Conservation (phyloP, 2,888 invertebrate species). For the Epistrophella euchroma region DNA sequence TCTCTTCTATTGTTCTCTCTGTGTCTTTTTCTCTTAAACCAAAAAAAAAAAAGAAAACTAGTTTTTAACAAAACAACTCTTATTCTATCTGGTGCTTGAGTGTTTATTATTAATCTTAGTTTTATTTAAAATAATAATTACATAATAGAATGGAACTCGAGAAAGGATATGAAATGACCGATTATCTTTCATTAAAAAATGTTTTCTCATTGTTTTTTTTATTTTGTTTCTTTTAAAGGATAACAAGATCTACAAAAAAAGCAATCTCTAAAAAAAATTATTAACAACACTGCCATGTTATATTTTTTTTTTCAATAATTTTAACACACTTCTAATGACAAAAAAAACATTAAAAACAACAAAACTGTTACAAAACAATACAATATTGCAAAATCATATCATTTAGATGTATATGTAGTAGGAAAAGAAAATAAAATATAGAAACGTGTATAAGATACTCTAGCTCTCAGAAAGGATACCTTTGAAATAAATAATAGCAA, state of each 20-base stretch:
- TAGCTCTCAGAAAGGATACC: conserved; percentile 63
- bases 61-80: conserved; percentile 60
- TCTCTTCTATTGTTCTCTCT: conserved; percentile 76
- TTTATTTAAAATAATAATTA: conserved; percentile 30
- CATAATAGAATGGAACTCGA: conserved; percentile 52
- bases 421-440: conserved; percentile 59
- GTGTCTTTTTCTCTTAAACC: conserved; percentile 76
- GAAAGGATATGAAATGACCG: conserved; percentile 45
- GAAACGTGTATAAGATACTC: conserved; percentile 75
- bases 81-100: conserved; percentile 76
- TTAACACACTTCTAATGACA: conserved; percentile 49
- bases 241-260: conserved; percentile 39
- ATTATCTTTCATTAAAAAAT: conserved; percentile 11
- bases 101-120: conserved; percentile 63
- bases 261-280: conserved; percentile 36
- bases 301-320: conserved; percentile 42
- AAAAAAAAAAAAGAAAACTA: conserved; percentile 52
- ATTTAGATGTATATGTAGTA: conserved; percentile 75
- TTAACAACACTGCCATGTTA: conserved; percentile 75
- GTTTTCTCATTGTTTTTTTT: conserved; percentile 1
- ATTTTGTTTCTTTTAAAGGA: conserved; percentile 5
- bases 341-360: conserved; percentile 32
- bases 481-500: conserved; percentile 58
- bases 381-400: conserved; percentile 76
- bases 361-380: conserved; percentile 67